These are phyloP conservation scores for Geotrypetes seraphini DNA, from an alignment of 2,797 vertebrate genomes.

Conservation along the genomic window DNA sequence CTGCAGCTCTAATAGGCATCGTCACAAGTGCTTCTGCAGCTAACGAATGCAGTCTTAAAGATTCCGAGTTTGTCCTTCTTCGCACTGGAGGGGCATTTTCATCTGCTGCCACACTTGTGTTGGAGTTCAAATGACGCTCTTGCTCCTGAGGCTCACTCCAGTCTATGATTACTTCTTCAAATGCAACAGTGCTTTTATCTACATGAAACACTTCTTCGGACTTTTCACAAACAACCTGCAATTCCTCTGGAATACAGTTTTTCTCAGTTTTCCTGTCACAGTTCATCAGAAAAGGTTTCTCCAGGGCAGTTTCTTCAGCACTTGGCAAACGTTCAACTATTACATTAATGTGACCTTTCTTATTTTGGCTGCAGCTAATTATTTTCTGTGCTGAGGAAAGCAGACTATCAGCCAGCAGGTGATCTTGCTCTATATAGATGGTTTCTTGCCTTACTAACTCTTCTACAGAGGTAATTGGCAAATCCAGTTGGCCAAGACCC, in stretches of 20 bases:
- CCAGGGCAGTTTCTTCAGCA: conserved; percentile 65
- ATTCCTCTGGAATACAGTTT: conserved; percentile 34
- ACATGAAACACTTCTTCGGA: conserved; percentile 24
- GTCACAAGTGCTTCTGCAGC: conserved; percentile 92
- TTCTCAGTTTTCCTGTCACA: conserved; percentile 55
- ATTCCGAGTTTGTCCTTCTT: conserved; percentile 90
- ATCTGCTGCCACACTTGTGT: conserved; percentile 44
- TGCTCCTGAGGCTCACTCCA: conserved; percentile 53
- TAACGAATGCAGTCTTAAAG: conserved; percentile 83
- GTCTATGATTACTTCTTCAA: conserved; percentile 55
- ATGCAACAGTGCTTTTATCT: conserved; percentile 34
- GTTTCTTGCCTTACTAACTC: conserved; percentile 61
- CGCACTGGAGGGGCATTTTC: conserved; percentile 83
- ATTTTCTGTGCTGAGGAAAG: conserved; percentile 94
- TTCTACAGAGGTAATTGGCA: conserved; percentile 41
- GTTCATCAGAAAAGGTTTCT: conserved; percentile 68
- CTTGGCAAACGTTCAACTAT: conserved; percentile 93
- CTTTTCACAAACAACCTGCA: conserved; percentile 18
- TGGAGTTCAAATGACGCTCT: conserved; percentile 33
- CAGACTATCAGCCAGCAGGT: conserved; percentile 63
- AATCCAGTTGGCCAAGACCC: conserved; percentile 36
- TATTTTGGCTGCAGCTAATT: conserved; percentile 79
- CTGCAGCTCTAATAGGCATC: conserved; percentile 82
- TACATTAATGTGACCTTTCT: conserved; percentile 84
- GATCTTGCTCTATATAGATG: conserved; percentile 58